Base-by-base conservation (phyloP, 2,113 vertebrate species). In the Lagenorhynchus albirostris region DNA sequence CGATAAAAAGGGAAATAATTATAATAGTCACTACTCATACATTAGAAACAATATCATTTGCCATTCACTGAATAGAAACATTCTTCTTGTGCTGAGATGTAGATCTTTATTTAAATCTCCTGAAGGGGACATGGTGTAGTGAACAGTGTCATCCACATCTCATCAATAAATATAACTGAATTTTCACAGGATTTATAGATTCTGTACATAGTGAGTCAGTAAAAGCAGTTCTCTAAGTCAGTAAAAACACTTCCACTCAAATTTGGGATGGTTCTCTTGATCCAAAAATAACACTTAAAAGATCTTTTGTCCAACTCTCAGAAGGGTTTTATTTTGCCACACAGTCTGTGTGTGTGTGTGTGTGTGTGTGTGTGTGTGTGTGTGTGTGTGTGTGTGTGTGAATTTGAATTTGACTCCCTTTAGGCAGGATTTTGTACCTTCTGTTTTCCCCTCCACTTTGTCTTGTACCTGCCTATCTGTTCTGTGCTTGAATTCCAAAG, bases 1-100 rank as follows among this genome's bases (percentile, higher is more conserved):
- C 21, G 82, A 92, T 86, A 86, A 82, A 92, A 96, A 81, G 23
- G 13, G 23, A 89, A 91, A 82, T 86, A 82, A 79, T 91, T 95
- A 80, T 1, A 93, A 60, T 71, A 63, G 68, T 73, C 41, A 82
- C n/a, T 63, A 50, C 11, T 41, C 14, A 15, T 70, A 58, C 3
- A 82, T 38, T 83, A 92, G 68, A 90, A 95, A 90, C 21, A 62
- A 10, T 60, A 73, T 63, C 18, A 82, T 82, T 93, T 96, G 21
- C 58, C 10, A 68, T 77, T 94, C 94, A 41, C 47, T 92, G 31
- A 58, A 73, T n/a, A 58, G 26, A 84, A 73, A 70, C 15, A 4
- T 60, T 91, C 94, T 94, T 81, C 33, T 53, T 91, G 71, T 96
- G 53, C 62, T 85, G 31, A 68, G 55, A 15, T 60, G 85, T 53